phyloP scores from a whole-genome alignment of 2,113 vertebrate genomes.

The Corvus moneduloides region DNA sequence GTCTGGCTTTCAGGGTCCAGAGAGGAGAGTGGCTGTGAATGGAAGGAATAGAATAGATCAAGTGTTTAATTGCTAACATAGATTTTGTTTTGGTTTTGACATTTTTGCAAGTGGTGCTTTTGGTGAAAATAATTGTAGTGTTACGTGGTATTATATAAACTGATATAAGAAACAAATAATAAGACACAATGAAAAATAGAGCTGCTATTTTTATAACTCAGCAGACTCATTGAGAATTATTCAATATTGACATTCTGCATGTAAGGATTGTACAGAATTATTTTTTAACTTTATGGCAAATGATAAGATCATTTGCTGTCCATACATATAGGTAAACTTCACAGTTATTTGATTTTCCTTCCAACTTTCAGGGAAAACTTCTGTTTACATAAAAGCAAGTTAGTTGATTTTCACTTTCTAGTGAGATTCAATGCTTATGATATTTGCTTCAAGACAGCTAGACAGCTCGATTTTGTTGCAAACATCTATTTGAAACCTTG shows the following conservation, averaged over 20 bases:
- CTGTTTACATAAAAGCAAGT: constrained; percentile 9
- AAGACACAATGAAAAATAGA: background rate
- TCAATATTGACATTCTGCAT: background rate
- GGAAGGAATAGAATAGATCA: background rate
- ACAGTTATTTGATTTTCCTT: background rate
- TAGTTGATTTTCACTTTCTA: background rate
- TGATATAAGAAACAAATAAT: background rate
- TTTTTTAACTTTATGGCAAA: background rate
- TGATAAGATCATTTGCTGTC: background rate
- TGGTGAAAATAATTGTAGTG: background rate
- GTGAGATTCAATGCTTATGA: constrained; percentile 35
- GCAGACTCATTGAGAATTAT: background rate
- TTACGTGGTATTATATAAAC: background rate
- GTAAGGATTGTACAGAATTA: background rate
- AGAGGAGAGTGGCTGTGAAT: background rate
- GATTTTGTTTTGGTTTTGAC: background rate
- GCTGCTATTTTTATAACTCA: background rate
- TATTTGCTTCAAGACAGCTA: constrained; percentile 60
- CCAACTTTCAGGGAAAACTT: background rate
- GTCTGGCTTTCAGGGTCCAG: background rate
- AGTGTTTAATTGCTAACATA: background rate
- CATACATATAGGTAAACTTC: background rate
- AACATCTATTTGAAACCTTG: constrained; percentile 58
- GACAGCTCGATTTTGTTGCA: constrained; percentile 59
- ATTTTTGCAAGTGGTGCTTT: background rate